Percentiles rank a stretch among this genome's conserved stretches.
Conservation (phyloP, 2,797 vertebrate species). For the Falco biarmicus region DNA sequence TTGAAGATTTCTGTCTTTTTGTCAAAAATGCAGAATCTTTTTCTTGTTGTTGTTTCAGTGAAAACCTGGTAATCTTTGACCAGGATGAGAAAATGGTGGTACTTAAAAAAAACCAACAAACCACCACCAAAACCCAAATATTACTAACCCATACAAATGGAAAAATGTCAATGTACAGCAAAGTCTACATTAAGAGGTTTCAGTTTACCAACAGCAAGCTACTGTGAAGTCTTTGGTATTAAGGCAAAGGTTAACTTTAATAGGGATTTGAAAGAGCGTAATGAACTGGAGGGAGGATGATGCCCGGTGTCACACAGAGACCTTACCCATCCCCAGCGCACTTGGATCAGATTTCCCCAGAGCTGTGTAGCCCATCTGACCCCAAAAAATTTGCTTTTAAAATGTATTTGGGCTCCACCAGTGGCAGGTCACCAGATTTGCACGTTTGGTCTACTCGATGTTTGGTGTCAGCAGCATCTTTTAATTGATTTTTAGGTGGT, state of each 20-base stretch:
- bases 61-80: not conserved
- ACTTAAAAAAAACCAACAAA: not conserved
- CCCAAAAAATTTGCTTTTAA: not conserved
- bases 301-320: not conserved
- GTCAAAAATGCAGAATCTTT: not conserved
- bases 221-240: not conserved
- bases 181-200: not conserved
- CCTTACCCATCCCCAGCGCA: too few relatives aligned
- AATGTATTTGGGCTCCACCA: not conserved
- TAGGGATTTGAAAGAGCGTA: not conserved
- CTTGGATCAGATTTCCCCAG: not conserved
- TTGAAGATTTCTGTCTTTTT: not conserved
- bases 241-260: not conserved
- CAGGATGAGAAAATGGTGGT: not conserved
- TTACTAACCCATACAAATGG: not conserved
- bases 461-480: not conserved
- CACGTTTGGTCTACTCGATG: fast-evolving
- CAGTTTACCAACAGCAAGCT: not conserved
- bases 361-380: not conserved
- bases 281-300: not conserved
- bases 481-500: not conserved
- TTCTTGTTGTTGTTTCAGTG: too few relatives aligned
- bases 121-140: too few relatives aligned
- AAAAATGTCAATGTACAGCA: not conserved
- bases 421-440: fast-evolving